Evolutionary conservation across 2,797 vertebrate genomes (phyloP).

Genomic region (Clarias laeviceps): DNA sequence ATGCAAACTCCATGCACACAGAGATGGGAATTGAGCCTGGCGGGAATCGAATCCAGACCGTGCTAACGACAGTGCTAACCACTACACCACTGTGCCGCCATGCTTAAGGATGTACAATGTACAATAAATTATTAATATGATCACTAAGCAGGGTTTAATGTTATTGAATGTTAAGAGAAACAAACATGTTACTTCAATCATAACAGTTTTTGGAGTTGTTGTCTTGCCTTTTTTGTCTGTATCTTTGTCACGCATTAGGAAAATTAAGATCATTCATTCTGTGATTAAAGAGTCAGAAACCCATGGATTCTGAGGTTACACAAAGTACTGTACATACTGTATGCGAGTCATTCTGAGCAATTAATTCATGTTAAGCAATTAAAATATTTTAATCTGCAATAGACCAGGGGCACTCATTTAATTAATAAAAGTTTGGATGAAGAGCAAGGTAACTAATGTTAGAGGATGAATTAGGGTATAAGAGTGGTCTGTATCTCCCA

Average conservation of each 20-base stretch:
- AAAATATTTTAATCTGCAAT: not conserved
- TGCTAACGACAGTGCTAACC: not conserved
- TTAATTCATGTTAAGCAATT: not conserved
- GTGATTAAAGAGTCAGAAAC: not conserved
- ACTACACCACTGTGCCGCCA: not conserved
- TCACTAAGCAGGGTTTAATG: not conserved
- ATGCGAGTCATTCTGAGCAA: not conserved
- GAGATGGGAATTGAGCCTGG: too few relatives aligned
- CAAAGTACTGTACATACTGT: not conserved
- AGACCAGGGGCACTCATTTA: not conserved
- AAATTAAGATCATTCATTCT: not conserved
- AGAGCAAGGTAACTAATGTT: not conserved
- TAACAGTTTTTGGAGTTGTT: not conserved
- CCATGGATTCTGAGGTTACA: not conserved
- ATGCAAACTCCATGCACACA: too few relatives aligned
- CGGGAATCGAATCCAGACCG: too few relatives aligned
- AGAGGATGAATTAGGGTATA: not conserved
- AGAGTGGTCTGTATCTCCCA: constrained; percentile 52
- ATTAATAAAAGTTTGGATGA: not conserved
- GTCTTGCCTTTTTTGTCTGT: not conserved
- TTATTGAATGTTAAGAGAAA: not conserved
- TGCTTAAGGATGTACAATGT: not conserved
- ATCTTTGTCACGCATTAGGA: not conserved
- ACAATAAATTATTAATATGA: not conserved
- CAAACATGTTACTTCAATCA: not conserved